These are phyloP conservation scores for Epinotia nisella DNA, from an alignment of 2,888 invertebrate genomes.

Conservation along the genomic window DNA sequence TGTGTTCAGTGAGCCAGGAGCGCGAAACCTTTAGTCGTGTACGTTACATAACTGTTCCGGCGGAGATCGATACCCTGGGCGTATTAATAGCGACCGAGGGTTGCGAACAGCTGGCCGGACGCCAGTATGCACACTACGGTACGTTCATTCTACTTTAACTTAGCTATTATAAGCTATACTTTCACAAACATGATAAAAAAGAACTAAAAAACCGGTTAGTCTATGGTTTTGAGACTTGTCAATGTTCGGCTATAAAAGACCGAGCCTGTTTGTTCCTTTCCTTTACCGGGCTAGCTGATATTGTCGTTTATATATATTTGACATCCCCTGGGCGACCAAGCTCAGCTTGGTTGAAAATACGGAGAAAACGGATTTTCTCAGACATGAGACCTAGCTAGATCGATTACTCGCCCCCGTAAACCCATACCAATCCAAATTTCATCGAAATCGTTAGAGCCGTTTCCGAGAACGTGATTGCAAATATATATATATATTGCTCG, in stretches of 20 bases:
- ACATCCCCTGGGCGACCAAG: too few relatives aligned
- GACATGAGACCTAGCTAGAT: too few relatives aligned
- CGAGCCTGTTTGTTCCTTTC: too few relatives aligned
- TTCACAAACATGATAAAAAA: neutral
- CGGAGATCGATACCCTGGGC: conserved; percentile 80
- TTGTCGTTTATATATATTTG: too few relatives aligned
- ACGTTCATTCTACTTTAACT: conserved; percentile 50
- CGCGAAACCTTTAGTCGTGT: conserved; percentile 66
- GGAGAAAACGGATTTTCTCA: too few relatives aligned
- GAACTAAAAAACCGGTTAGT: neutral
- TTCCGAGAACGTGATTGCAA: too few relatives aligned
- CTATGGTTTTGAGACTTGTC: neutral
- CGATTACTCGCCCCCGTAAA: too few relatives aligned
- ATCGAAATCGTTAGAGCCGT: too few relatives aligned
- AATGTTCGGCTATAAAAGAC: too few relatives aligned
- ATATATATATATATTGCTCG: too few relatives aligned
- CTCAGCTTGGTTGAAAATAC: too few relatives aligned
- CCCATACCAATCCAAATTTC: too few relatives aligned
- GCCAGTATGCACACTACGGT: conserved; percentile 81
- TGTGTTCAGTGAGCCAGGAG: conserved; percentile 65
- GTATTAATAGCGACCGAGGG: conserved; percentile 78
- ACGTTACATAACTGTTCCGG: conserved; percentile 81
- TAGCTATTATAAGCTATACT: neutral
- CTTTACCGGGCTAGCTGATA: neutral
- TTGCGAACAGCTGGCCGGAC: conserved; percentile 79